These are phyloP conservation scores for Drosophila nannoptera DNA, from an alignment of 1,140 invertebrate species.

Conservation along the genomic window DNA sequence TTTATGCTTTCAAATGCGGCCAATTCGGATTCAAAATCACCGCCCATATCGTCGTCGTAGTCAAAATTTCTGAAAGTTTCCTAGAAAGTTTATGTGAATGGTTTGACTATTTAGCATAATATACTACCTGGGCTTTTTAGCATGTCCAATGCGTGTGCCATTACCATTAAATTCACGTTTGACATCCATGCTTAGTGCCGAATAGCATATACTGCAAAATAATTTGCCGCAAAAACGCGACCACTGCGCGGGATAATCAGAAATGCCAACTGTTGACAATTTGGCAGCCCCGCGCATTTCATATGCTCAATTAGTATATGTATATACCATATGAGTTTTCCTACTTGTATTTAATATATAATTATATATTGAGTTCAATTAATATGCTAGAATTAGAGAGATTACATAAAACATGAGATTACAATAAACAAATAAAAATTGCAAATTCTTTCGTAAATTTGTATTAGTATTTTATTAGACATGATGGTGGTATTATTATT, in stretches of 20 bases:
- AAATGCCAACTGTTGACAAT: conserved; percentile 1
- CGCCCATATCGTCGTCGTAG: conserved; percentile 82
- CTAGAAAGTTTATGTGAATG: background rate
- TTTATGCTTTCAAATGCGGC: conserved; percentile 81
- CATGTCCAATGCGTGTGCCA: conserved; percentile 44
- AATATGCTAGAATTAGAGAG: too few relatives aligned
- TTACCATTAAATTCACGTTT: conserved; percentile 61
- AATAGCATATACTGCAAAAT: conserved; percentile 10
- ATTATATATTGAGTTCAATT: too few relatives aligned
- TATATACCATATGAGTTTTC: background rate
- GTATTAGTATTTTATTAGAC: background rate
- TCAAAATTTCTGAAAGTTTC: conserved; percentile 41
- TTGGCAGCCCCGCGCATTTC: conserved; percentile 18
- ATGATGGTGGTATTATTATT: background rate
- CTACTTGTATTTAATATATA: too few relatives aligned
- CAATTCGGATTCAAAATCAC: conserved; percentile 83
- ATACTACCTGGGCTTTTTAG: conserved; percentile 61
- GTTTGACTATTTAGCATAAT: background rate
- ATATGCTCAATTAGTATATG: background rate
- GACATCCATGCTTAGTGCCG: conserved; percentile 41
- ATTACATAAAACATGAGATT: too few relatives aligned
- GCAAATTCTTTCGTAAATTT: background rate
- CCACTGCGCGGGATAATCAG: conserved; percentile 35
- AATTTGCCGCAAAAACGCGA: conserved; percentile 49
- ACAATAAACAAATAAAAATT: too few relatives aligned